phyloP scores from a whole-genome alignment of 2,888 invertebrate genomes.

The Carabus problematicus region DNA sequence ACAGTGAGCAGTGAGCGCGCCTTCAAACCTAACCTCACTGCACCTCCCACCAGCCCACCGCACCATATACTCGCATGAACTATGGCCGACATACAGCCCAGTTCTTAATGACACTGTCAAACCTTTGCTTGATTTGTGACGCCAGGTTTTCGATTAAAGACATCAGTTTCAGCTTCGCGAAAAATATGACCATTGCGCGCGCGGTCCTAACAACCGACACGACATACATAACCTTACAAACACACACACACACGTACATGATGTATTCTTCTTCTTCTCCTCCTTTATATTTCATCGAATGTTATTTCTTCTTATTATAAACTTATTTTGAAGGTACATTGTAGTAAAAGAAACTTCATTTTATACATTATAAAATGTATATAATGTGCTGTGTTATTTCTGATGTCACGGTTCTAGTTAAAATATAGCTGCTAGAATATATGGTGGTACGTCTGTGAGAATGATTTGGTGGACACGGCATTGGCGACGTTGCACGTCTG shows the following conservation, averaged over 20 bases:
- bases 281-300: not conserved
- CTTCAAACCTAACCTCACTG: not conserved
- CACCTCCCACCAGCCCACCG: not conserved
- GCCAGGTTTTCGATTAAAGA: conserved; percentile 59
- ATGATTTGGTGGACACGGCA: too few relatives aligned
- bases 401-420: too few relatives aligned
- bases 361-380: too few relatives aligned
- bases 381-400: too few relatives aligned
- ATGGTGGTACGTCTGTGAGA: too few relatives aligned
- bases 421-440: too few relatives aligned
- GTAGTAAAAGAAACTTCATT: too few relatives aligned
- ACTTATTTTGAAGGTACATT: too few relatives aligned
- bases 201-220: conserved; percentile 40
- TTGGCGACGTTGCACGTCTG: conserved; percentile 6
- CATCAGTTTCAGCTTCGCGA: conserved; percentile 59
- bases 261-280: not conserved
- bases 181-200: conserved; percentile 56
- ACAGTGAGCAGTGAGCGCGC: not conserved
- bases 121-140: conserved; percentile 60
- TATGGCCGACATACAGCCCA: conserved; percentile 58
- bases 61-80: conserved; percentile 50
- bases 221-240: not conserved
- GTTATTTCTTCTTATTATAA: not conserved
- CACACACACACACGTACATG: not conserved
- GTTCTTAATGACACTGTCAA: conserved; percentile 61